These are phyloP conservation scores for Cephus runcator DNA, from an alignment of 2,888 invertebrate genomes.

Conservation along the genomic window DNA sequence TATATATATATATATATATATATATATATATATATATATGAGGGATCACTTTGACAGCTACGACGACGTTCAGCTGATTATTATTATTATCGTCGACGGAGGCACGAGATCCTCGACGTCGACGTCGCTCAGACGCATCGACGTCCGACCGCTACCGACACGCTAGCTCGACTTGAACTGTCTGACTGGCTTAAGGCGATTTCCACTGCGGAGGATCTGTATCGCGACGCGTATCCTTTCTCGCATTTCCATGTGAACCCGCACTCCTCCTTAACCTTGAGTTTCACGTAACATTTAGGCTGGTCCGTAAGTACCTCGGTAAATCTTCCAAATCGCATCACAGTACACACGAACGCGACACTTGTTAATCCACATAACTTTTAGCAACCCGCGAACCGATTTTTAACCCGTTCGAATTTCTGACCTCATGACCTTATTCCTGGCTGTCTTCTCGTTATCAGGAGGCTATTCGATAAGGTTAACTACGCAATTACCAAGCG, in stretches of 20 bases:
- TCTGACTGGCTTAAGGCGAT: background rate
- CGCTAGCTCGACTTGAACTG: background rate
- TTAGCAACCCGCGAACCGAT: background rate
- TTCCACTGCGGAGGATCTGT: background rate
- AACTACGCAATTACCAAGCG: background rate
- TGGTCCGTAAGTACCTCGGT: background rate
- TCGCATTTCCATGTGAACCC: background rate
- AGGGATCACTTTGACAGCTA: slow-evolving; percentile 4
- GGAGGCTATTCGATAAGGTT: background rate
- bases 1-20: slow-evolving; percentile 33
- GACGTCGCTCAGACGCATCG: background rate
- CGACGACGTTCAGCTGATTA: background rate
- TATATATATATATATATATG: slow-evolving; percentile 19
- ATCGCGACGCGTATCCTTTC: background rate
- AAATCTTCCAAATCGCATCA: background rate
- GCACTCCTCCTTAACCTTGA: background rate
- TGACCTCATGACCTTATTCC: background rate
- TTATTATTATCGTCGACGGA: background rate
- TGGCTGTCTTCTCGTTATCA: background rate
- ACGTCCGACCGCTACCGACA: background rate
- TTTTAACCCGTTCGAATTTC: background rate
- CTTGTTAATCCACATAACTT: background rate
- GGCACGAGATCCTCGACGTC: background rate
- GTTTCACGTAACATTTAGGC: background rate
- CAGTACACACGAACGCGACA: background rate